Base-by-base conservation (phyloP, 2,113 vertebrate species). In the Lycocorax pyrrhopterus region DNA sequence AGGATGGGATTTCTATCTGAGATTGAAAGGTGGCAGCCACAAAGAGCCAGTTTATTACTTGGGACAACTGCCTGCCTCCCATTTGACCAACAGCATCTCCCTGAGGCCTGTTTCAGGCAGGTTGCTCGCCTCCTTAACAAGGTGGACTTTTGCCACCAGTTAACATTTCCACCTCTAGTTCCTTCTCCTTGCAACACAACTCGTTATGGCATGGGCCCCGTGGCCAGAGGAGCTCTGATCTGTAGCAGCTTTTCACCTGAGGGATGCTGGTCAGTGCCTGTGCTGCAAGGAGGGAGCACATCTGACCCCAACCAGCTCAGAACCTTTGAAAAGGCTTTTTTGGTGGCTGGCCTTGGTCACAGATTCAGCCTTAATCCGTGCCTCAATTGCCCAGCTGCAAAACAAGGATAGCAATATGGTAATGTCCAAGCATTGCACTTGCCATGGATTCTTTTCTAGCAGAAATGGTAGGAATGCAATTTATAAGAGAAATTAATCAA, bases 401-500 rank as follows among this genome's bases (percentile, higher is more conserved):
- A 93, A 49, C n/a, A 35, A 37, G 85, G 64, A 78, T 20, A 93
- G 86, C 66, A 87, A 19, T 68, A 75, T 20, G 90, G 66, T 90
- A 66, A 72, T 89, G 82, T 66, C 89, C 89, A 90, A 73, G 53
- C 53, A 25, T 68, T 77, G 49, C 60, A 33, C 41, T 86, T 87
- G 69, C 76, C 2, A 1, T 81, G 81, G 90, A 67, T 94, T 84
- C 58, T 86, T 95, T 91, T 84, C 56, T 60, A 68, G 83, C 88
- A 89, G 81, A 94, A 95, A 93, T 43, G 74, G 78, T 66, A 58
- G 71, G 84, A 89, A 87, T 91, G 87, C 81, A 80, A 44, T 96
- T 95, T 92, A 10, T 82, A 90, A 84, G 77, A 75, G 77, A 89
- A 90, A 93, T 94, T 95, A 89, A 90, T 97, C 92, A 93, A 92